Evolutionary conservation across 35 echinoderm and acorn worm species (phyloP).

Genomic region (Eucidaris tribuloides): DNA sequence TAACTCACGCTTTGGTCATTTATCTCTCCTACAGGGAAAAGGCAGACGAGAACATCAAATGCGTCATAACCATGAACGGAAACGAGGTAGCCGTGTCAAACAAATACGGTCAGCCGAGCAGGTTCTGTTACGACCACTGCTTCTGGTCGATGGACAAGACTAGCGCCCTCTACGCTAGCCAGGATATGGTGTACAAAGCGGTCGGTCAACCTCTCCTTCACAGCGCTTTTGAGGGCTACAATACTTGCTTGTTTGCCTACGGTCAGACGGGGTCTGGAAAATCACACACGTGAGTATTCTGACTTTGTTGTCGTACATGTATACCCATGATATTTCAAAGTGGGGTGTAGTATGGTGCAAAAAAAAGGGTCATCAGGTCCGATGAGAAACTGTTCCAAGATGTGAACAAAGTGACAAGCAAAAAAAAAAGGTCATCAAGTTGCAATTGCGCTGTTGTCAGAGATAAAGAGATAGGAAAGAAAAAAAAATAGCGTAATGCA

Average conservation of each 20-base stretch:
- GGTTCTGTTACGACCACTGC: constrained; percentile 91
- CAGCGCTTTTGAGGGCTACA: constrained; percentile 92
- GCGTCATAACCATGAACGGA: constrained; percentile 77
- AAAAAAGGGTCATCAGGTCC: too few species aligned
- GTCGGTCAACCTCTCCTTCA: constrained; percentile 72
- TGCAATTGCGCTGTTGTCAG: too few species aligned
- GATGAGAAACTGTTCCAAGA: too few species aligned
- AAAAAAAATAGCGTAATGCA: too few species aligned
- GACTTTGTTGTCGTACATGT: too few species aligned
- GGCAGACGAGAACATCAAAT: constrained; percentile 47
- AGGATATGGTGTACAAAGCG: constrained; percentile 76
- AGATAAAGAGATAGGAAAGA: too few species aligned
- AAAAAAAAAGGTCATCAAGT: too few species aligned
- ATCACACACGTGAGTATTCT: constrained; percentile 97
- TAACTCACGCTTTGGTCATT: neutral
- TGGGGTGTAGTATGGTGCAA: too few species aligned
- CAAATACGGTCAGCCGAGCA: constrained; percentile 22
- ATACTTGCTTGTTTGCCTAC: constrained; percentile 96
- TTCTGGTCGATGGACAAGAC: constrained; percentile 91
- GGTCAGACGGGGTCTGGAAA: constrained; percentile 97
- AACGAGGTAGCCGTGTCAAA: constrained; percentile 71
- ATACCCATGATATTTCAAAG: too few species aligned
- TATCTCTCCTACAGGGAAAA: constrained; percentile 57
- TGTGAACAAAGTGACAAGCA: too few species aligned
- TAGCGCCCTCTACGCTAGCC: constrained; percentile 41